Percentiles rank a stretch among this genome's conserved stretches.
These are phyloP conservation scores for Pampusana beccarii DNA, from an alignment of 2,113 vertebrate genomes.

Conservation along the genomic window DNA sequence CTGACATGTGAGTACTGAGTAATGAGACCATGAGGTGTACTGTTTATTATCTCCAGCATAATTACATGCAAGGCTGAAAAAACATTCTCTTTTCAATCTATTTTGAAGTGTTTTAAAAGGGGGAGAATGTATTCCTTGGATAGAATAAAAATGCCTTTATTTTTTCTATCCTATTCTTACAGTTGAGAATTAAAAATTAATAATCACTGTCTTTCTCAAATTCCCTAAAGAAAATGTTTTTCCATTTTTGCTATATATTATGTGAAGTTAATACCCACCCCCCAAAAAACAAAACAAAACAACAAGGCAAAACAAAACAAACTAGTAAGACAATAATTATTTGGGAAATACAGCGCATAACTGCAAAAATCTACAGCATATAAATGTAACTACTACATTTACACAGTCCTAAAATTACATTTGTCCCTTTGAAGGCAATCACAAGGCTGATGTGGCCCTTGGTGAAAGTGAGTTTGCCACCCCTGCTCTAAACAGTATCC, in stretches of 20 bases:
- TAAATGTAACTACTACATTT: too few species aligned
- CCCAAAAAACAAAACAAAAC: not conserved
- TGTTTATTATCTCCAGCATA: not conserved
- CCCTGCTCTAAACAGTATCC: not conserved
- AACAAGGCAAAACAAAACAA: too few species aligned
- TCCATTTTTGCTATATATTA: not conserved
- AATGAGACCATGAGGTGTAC: not conserved
- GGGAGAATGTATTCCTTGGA: not conserved
- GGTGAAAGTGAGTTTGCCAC: too few species aligned
- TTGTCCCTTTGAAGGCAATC: too few species aligned
- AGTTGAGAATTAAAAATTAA: not conserved
- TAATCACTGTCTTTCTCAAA: not conserved
- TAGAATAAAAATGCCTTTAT: not conserved
- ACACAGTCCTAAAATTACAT: too few species aligned
- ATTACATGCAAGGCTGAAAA: not conserved
- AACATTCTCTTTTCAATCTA: not conserved
- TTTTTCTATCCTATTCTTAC: not conserved
- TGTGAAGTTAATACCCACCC: not conserved
- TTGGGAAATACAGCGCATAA: not conserved
- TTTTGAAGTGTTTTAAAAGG: not conserved
- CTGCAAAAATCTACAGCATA: not conserved
- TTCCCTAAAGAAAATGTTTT: not conserved
- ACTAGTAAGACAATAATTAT: not conserved
- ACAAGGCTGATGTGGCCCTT: too few species aligned
- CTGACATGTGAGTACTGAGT: not conserved